Percentiles rank a stretch among this genome's conserved stretches.
phyloP scores from a whole-genome alignment of 2,888 invertebrate species.

The Drosophila siamana region DNA sequence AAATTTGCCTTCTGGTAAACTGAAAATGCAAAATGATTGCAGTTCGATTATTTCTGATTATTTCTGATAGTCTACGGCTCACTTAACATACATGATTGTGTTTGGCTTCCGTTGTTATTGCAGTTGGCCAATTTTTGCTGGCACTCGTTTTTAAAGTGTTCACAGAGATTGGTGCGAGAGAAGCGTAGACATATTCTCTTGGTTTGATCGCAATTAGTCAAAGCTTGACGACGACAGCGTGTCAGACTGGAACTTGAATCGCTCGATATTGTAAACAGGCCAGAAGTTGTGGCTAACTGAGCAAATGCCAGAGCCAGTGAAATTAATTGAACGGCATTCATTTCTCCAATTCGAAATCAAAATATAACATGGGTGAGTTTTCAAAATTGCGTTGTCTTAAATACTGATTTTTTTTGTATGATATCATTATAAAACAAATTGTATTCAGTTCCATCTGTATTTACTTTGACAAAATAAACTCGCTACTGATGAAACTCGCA shows the following conservation, averaged over 20 bases:
- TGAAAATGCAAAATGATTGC: constrained; percentile 4
- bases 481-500: no score
- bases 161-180: constrained; percentile 46
- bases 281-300: not conserved
- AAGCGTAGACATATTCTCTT: constrained; percentile 27
- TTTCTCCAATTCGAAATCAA: constrained; percentile 1
- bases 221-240: constrained; percentile 17
- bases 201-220: constrained; percentile 12
- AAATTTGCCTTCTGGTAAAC: constrained; percentile 20
- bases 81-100: constrained; percentile 21
- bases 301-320: constrained; percentile 16
- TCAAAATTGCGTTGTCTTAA: not conserved
- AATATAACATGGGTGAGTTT: not conserved
- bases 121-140: constrained; percentile 34
- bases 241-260: constrained; percentile 3
- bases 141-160: constrained; percentile 34
- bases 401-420: not conserved
- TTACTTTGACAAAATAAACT: constrained; percentile 26
- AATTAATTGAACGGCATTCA: constrained; percentile 33
- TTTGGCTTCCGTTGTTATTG: not conserved
- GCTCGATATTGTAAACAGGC: not conserved
- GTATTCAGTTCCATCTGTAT: constrained; percentile 6
- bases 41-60: no score
- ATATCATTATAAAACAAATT: not conserved
- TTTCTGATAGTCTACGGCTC: not conserved